Evolutionary conservation across 2,113 vertebrate species (phyloP), one percentile per base, ranked within the genome.

Genomic region (Semnopithecus entellus): DNA sequence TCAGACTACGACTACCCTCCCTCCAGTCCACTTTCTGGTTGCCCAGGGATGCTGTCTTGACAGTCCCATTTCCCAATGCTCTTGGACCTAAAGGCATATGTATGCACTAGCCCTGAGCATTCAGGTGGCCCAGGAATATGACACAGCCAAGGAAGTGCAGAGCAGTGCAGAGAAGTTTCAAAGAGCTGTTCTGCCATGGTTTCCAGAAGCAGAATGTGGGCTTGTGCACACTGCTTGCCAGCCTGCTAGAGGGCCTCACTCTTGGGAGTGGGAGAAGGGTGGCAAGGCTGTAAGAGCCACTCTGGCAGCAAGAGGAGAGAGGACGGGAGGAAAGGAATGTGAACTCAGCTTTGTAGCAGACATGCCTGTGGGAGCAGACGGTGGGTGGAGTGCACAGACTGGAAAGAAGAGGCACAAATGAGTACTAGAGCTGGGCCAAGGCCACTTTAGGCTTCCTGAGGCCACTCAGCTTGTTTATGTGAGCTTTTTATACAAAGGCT

Each of bases 321-420:
- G 30, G 22, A 64, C 79, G 13, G 4, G 5, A 93, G 50, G 43
- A 32, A 78, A 97, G 40, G 4, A n/a, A 27, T 83, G 38, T 32
- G 35, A 45, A 48, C 12, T 50, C 59, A 78, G 18, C 66, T 75
- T 35, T 81, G 27, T 76, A 30, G 66, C 32, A 52, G 23, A 50
- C 25, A 81, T 2, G 2, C 17, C 64, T 93, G 0, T 0, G 52
- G 50, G 23, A 57, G 11, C 0, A 0, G 73, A 0, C 5, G 27
- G 27, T 30, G 30, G 16, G 32, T 82, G 23, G 40, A 73, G 14
- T 57, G 48, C 52, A n/a, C 43, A 45, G 1, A 3, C 17, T 59
- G 38, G n/a, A 96, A 20, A 50, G 17, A 43, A 11, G 22, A 90
- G 30, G 23, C 50, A 79, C 92, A 17, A 2, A 0, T 0, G 10